A percentile compares a stretch with the other conserved stretches of the same genome.
Evolutionary conservation across 1,140 invertebrate genomes (phyloP).

Genomic region (Maniola jurtina): DNA sequence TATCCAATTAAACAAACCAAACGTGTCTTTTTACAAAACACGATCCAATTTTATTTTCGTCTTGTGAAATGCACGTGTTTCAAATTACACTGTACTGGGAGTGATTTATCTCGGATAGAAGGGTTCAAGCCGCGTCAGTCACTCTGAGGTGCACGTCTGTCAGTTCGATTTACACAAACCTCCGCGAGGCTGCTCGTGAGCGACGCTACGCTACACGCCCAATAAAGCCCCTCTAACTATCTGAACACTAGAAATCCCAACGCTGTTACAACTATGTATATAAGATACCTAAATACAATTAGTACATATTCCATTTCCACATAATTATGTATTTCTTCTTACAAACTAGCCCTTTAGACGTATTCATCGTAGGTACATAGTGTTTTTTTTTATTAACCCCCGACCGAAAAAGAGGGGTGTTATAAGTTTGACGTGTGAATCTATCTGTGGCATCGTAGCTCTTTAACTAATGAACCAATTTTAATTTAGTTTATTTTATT

Average conservation of each 20-base stretch:
- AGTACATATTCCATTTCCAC: too few species aligned
- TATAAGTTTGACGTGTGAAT: too few species aligned
- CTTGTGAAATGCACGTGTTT: slow-evolving; percentile 30
- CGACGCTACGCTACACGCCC: slow-evolving; percentile 45
- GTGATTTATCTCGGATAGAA: slow-evolving; percentile 50
- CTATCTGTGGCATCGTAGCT: too few species aligned
- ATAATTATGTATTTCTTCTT: too few species aligned
- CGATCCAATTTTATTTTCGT: slow-evolving; percentile 20
- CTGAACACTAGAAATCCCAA: slow-evolving; percentile 44
- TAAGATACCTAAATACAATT: background rate
- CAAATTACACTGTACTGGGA: slow-evolving; percentile 43
- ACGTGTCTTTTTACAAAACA: slow-evolving; percentile 9
- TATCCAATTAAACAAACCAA: slow-evolving; percentile 19
- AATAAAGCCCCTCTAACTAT: slow-evolving; percentile 56
- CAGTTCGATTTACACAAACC: slow-evolving; percentile 62
- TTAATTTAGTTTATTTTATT: too few species aligned
- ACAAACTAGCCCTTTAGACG: background rate
- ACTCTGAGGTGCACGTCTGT: slow-evolving; percentile 60
- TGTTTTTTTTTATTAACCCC: too few species aligned
- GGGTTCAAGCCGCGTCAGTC: slow-evolving; percentile 62
- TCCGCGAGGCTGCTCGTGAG: slow-evolving; percentile 40
- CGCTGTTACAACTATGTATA: slow-evolving; percentile 27
- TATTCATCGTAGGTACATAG: too few species aligned
- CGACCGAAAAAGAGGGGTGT: too few species aligned
- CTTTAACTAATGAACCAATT: too few species aligned